A percentile compares a stretch with the other conserved stretches of the same genome.
These are phyloP conservation scores for Parnassius orleans DNA, from an alignment of 2,888 invertebrate species.

Conservation along the genomic window DNA sequence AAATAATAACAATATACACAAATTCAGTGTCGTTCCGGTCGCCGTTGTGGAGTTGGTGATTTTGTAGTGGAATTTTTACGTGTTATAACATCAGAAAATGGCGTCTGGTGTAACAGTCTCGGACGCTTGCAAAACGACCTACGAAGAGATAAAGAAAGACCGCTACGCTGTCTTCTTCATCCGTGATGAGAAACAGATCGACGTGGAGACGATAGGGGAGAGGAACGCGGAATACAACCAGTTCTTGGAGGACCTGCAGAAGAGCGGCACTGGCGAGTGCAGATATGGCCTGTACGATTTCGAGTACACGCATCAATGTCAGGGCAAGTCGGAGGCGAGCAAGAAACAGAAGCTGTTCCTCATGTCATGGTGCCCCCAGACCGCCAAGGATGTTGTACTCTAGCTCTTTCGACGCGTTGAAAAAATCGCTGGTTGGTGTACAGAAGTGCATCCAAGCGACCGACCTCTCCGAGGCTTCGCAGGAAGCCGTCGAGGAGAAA, in stretches of 20 bases:
- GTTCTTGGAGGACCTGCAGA: conserved; percentile 96
- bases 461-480: conserved; percentile 95
- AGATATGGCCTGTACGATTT: conserved; percentile 98
- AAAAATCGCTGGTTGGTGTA: conserved; percentile 97
- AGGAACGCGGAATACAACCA: conserved; percentile 96
- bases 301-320: conserved; percentile 98
- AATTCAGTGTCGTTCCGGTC: too few relatives aligned
- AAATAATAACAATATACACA: too few relatives aligned
- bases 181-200: conserved; percentile 97
- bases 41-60: too few relatives aligned
- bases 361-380: conserved; percentile 99
- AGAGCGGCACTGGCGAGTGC: conserved; percentile 95
- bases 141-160: conserved; percentile 98
- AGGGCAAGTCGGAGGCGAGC: conserved; percentile 97
- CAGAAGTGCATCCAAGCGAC: conserved; percentile 99
- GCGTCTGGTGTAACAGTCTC: conserved; percentile 98
- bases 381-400: conserved; percentile 95
- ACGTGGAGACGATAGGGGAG: conserved; percentile 94
- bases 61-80: too few relatives aligned
- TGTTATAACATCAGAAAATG: too few relatives aligned
- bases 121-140: conserved; percentile 96
- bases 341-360: conserved; percentile 99
- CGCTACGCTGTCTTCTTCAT: conserved; percentile 98
- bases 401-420: conserved; percentile 98
- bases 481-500: conserved; percentile 96